Percentiles rank a stretch among this genome's conserved stretches.
Evolutionary conservation across 1,140 invertebrate genomes (phyloP).

Genomic region (Caenorhabditis brenneri): DNA sequence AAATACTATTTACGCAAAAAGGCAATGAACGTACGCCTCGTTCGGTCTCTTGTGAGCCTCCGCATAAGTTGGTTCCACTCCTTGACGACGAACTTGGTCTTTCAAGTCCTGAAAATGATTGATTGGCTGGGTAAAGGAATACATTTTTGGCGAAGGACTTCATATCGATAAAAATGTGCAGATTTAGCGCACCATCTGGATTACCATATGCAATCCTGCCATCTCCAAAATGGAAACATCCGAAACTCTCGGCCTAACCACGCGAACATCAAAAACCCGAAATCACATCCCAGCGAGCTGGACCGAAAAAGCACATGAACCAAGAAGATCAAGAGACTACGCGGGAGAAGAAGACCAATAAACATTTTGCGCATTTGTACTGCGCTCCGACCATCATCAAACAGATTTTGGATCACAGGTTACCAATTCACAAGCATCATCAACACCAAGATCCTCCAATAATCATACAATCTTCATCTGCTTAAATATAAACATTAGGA

Average conservation of each 20-base stretch:
- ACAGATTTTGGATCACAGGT: not conserved
- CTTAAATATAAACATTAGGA: constrained; percentile 48
- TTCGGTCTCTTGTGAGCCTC: constrained; percentile 95
- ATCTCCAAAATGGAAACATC: not conserved
- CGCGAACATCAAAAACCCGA: constrained; percentile 21
- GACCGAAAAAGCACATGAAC: constrained; percentile 36
- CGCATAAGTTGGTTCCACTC: constrained; percentile 93
- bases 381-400: constrained; percentile 21
- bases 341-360: constrained; percentile 4
- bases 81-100: constrained; percentile 98
- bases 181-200: constrained; percentile 8
- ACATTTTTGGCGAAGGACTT: too few species aligned
- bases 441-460: constrained; percentile 10
- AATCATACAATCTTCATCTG: constrained; percentile 39
- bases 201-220: constrained; percentile 38
- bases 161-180: constrained; percentile 30
- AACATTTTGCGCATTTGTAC: constrained; percentile 15
- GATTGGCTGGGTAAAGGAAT: not conserved
- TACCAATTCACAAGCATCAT: constrained; percentile 34
- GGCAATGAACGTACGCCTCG: constrained; percentile 83
- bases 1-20: constrained; percentile 46
- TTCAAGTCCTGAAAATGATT: constrained; percentile 84
- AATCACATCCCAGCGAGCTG: constrained; percentile 38
- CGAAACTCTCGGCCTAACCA: not conserved
- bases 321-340: constrained; percentile 8